Percentiles rank a stretch among this genome's conserved stretches.
These are phyloP conservation scores for Drosophila athabasca DNA, from an alignment of 1,140 invertebrate genomes.

Conservation along the genomic window DNA sequence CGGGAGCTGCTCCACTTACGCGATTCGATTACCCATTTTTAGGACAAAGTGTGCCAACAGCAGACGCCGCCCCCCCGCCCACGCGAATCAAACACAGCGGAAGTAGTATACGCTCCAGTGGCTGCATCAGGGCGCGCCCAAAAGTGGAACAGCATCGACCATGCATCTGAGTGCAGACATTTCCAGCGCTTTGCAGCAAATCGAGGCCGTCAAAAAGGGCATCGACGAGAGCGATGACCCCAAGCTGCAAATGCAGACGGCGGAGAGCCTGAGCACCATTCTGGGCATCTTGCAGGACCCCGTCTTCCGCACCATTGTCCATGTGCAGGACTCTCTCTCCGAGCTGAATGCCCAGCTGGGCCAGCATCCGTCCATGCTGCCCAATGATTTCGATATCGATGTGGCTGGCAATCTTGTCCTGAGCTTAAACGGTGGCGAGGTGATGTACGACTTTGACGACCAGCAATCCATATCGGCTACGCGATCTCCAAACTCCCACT, in stretches of 20 bases:
- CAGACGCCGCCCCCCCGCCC: constrained; percentile 27
- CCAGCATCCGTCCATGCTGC: constrained; percentile 95
- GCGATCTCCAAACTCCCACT: constrained; percentile 71
- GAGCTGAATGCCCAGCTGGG: constrained; percentile 92
- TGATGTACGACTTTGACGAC: constrained; percentile 85
- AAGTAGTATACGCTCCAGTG: constrained; percentile 57
- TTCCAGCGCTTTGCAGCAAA: constrained; percentile 90
- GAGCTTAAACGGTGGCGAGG: constrained; percentile 85
- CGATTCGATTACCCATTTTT: constrained; percentile 17
- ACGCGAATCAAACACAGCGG: constrained; percentile 23
- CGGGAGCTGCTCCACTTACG: constrained; percentile 22
- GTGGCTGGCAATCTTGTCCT: constrained; percentile 86
- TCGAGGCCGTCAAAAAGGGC: constrained; percentile 91
- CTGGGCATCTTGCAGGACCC: constrained; percentile 96
- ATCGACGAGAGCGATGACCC: constrained; percentile 90
- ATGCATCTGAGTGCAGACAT: constrained; percentile 85
- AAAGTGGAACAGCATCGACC: constrained; percentile 21
- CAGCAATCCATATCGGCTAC: constrained; percentile 84
- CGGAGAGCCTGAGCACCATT: constrained; percentile 93
- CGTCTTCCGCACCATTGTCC: constrained; percentile 95
- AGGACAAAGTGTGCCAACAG: constrained; percentile 46
- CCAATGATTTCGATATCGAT: constrained; percentile 94
- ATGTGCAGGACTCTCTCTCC: constrained; percentile 93
- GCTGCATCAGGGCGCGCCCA: constrained; percentile 48
- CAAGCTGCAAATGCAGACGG: constrained; percentile 89